phyloP scores from a whole-genome alignment of 1,140 invertebrate species.

The Listronotus bonariensis region DNA sequence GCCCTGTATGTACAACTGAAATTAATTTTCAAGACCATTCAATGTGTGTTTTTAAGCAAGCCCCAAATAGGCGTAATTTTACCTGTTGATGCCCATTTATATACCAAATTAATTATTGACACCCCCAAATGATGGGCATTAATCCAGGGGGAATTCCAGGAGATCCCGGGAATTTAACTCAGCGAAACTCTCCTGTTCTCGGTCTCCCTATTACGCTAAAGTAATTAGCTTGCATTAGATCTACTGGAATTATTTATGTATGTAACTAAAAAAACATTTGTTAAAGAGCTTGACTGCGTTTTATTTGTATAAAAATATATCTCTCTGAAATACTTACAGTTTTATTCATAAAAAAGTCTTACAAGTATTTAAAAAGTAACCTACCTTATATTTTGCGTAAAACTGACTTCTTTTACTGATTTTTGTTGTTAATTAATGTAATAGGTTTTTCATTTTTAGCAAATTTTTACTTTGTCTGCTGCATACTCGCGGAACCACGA shows the following conservation, averaged over 20 bases:
- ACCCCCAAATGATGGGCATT: constrained; percentile 16
- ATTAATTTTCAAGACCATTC: no score
- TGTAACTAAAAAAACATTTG: constrained; percentile 8
- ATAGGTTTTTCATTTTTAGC: no score
- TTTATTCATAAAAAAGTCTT: no score
- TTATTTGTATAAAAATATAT: constrained; percentile 9
- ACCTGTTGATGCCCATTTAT: constrained; percentile 12
- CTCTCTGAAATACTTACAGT: no score
- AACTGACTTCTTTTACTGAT: no score
- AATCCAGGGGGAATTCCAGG: constrained; percentile 10
- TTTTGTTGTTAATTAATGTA: no score
- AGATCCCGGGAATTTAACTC: constrained; percentile 16
- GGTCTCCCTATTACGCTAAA: constrained; percentile 12
- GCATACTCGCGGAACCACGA: no score
- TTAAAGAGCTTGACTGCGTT: neutral
- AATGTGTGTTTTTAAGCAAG: no score
- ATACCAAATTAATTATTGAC: constrained; percentile 11
- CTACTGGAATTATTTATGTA: constrained; percentile 16
- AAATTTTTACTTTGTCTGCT: no score
- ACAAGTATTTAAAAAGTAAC: no score
- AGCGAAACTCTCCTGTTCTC: constrained; percentile 8
- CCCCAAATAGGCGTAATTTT: neutral
- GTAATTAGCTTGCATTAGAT: constrained; percentile 27
- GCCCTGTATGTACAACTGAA: no score
- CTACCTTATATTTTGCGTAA: no score